phyloP scores from a whole-genome alignment of 2,797 vertebrate genomes.

The Podargus strigoides region DNA sequence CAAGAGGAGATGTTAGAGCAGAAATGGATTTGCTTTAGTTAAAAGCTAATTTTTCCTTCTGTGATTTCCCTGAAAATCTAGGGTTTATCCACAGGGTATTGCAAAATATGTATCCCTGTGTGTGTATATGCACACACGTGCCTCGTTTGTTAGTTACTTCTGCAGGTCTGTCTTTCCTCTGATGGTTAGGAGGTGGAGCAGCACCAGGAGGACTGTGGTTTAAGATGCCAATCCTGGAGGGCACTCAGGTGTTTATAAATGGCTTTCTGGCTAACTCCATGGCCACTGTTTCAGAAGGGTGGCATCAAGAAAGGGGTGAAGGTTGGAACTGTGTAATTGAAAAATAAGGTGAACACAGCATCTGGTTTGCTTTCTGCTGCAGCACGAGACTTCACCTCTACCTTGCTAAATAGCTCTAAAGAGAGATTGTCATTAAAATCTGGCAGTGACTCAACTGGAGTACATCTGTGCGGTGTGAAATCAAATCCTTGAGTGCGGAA shows the following conservation, averaged over 20 bases:
- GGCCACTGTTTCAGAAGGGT: neutral
- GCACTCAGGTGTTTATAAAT: neutral
- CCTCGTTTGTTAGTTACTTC: neutral
- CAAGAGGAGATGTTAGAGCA: neutral
- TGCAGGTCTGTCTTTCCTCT: neutral
- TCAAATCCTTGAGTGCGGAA: neutral
- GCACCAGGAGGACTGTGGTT: neutral
- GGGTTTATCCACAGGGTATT: neutral
- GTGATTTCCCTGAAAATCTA: neutral
- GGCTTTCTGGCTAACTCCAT: neutral
- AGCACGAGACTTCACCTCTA: neutral
- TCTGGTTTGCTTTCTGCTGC: neutral
- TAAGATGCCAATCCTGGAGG: neutral
- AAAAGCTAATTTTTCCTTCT: neutral
- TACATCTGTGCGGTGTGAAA: neutral
- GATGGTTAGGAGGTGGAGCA: neutral
- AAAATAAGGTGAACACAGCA: neutral
- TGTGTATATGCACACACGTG: rapidly evolving
- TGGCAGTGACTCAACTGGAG: neutral
- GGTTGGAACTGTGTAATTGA: neutral
- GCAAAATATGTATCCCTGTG: neutral
- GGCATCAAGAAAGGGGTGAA: neutral
- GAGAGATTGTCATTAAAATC: neutral
- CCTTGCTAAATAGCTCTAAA: neutral
- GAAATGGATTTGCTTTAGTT: neutral